Evolutionary conservation across 2,888 invertebrate species (phyloP).

Genomic region (Brachycybe producta): DNA sequence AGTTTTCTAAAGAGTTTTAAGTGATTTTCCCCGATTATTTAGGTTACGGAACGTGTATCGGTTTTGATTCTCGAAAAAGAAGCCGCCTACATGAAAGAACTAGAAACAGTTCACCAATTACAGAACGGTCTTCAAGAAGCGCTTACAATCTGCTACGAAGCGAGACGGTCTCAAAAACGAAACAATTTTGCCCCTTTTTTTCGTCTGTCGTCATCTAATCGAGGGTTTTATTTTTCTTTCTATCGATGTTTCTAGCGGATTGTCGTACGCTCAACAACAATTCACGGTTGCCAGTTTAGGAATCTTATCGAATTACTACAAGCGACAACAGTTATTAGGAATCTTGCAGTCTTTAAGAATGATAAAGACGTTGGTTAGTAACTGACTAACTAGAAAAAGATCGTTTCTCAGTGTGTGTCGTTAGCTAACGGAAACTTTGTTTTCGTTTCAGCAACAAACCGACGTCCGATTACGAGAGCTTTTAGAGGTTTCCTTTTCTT

Average conservation of each 20-base stretch:
- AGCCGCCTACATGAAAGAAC: constrained; percentile 70
- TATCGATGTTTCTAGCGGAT: constrained; percentile 31
- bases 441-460: constrained; percentile 54
- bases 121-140: constrained; percentile 55
- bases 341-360: constrained; percentile 64
- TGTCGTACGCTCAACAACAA: constrained; percentile 62
- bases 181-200: constrained; percentile 4
- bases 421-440: not conserved
- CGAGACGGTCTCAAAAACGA: constrained; percentile 53
- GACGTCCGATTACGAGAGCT: constrained; percentile 71
- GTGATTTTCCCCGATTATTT: constrained; percentile 13
- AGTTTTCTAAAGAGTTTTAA: not conserved
- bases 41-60: constrained; percentile 73
- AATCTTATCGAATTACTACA: constrained; percentile 80
- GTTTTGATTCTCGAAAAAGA: constrained; percentile 86
- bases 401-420: not conserved
- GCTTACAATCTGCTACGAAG: constrained; percentile 54
- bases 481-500: constrained; percentile 33
- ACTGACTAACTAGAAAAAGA: no score
- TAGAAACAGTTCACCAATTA: constrained; percentile 57
- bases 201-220: constrained; percentile 22
- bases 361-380: constrained; percentile 59
- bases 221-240: not conserved
- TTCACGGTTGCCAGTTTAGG: constrained; percentile 73
- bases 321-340: constrained; percentile 66